These are phyloP conservation scores for Aphidoletes aphidimyza DNA, from an alignment of 2,888 invertebrate genomes.

Conservation along the genomic window DNA sequence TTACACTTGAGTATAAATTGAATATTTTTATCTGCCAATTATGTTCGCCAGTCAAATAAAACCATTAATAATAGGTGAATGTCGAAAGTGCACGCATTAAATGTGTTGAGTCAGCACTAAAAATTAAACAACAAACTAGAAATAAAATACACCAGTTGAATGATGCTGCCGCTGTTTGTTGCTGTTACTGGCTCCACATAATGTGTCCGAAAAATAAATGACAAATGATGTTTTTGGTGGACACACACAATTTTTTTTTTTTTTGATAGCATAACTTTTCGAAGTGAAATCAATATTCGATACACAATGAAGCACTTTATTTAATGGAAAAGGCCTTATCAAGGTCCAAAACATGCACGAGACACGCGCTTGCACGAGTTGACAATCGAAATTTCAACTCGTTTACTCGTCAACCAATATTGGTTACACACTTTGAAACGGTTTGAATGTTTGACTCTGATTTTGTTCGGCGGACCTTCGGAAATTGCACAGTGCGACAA, in stretches of 20 bases:
- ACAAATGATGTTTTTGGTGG: slow-evolving; percentile 29
- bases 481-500: background rate
- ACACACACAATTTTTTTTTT: too few species aligned
- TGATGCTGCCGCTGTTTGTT: background rate
- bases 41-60: background rate
- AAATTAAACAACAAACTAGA: too few species aligned
- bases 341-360: slow-evolving; percentile 4
- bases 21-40: slow-evolving; percentile 18
- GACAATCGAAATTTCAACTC: background rate
- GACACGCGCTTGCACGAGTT: background rate
- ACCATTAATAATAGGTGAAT: slow-evolving; percentile 54
- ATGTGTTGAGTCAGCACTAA: background rate
- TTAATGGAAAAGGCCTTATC: slow-evolving; percentile 25
- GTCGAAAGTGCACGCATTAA: slow-evolving; percentile 49
- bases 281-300: slow-evolving; percentile 16
- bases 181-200: background rate
- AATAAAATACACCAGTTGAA: background rate
- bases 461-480: too few species aligned
- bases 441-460: too few species aligned
- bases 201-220: slow-evolving; percentile 6
- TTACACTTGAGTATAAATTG: background rate
- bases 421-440: too few species aligned
- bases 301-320: slow-evolving; percentile 38
- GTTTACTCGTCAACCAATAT: background rate
- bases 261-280: background rate